phyloP scores from a whole-genome alignment of 2,888 invertebrate genomes.

The Micoletzkya japonica region DNA sequence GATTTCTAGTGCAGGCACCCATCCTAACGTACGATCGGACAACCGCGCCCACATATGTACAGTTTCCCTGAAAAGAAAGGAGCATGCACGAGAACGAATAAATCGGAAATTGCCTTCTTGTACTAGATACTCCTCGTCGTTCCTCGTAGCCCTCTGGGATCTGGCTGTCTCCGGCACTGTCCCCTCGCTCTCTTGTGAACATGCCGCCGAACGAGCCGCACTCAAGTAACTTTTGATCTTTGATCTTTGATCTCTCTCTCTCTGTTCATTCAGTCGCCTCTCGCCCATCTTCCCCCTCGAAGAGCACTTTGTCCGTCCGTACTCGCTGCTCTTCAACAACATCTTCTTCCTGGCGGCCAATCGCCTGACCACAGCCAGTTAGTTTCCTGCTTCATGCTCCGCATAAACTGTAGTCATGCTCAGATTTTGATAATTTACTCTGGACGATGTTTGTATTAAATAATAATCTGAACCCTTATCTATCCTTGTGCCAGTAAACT shows the following conservation, averaged over 20 bases:
- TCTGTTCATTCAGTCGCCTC: slow-evolving; percentile 1
- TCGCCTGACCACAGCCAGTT: slow-evolving; percentile 8
- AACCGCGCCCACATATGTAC: no score
- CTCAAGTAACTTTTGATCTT: not conserved
- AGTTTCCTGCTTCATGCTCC: not conserved
- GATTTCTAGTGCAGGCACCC: no score
- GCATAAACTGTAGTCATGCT: no score
- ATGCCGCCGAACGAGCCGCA: slow-evolving; percentile 4
- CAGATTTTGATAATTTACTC: no score
- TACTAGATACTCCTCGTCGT: slow-evolving; percentile 79
- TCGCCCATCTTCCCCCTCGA: slow-evolving; percentile 10
- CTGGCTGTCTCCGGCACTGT: slow-evolving; percentile 83
- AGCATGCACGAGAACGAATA: no score
- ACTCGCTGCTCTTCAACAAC: slow-evolving; percentile 16
- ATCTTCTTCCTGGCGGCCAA: not conserved
- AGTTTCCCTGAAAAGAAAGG: no score
- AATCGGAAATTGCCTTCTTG: no score
- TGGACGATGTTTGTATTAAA: no score
- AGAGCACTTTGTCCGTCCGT: not conserved
- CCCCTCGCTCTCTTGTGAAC: slow-evolving; percentile 69
- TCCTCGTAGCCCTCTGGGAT: slow-evolving; percentile 89
- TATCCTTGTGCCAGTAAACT: no score
- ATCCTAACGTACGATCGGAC: no score
- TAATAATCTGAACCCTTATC: no score
- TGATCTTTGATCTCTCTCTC: no score